Percentiles rank a stretch among this genome's conserved stretches.
These are phyloP conservation scores for Medauroidea extradentata DNA, from an alignment of 1,140 invertebrate species.

Conservation along the genomic window DNA sequence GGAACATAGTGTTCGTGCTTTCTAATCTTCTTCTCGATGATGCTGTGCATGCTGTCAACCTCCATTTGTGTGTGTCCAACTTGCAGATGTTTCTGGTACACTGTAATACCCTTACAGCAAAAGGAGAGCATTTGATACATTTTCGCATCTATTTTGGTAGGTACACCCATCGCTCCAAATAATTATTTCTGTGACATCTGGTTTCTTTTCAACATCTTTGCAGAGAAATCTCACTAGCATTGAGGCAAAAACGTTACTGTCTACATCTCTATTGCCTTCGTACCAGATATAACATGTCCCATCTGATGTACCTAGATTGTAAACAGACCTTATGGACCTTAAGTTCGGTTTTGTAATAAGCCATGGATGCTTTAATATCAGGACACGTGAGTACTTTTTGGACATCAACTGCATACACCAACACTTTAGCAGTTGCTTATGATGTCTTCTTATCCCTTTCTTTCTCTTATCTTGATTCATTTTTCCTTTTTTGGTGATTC, in stretches of 20 bases:
- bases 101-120: slow-evolving; percentile 29
- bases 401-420: slow-evolving; percentile 3
- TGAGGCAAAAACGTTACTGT: slow-evolving; percentile 1
- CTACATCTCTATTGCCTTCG: slow-evolving; percentile 5
- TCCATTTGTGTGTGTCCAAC: slow-evolving; percentile 42
- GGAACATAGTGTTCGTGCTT: slow-evolving; percentile 22
- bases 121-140: slow-evolving; percentile 35
- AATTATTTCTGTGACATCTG: no score
- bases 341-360: not conserved
- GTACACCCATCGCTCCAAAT: not conserved
- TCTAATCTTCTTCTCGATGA: slow-evolving; percentile 24
- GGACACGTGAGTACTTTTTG: not conserved
- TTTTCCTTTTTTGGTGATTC: not conserved
- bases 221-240: no score
- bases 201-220: not conserved
- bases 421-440: not conserved
- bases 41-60: slow-evolving; percentile 34
- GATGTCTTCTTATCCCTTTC: not conserved
- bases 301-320: not conserved
- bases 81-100: slow-evolving; percentile 38
- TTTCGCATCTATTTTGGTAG: slow-evolving; percentile 34
- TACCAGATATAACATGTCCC: not conserved
- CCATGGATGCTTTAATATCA: not conserved
- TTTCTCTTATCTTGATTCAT: not conserved
- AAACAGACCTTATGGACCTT: not conserved